Base-by-base conservation (phyloP, 2,888 invertebrate genomes). In the Opisthograptis luteolata region DNA sequence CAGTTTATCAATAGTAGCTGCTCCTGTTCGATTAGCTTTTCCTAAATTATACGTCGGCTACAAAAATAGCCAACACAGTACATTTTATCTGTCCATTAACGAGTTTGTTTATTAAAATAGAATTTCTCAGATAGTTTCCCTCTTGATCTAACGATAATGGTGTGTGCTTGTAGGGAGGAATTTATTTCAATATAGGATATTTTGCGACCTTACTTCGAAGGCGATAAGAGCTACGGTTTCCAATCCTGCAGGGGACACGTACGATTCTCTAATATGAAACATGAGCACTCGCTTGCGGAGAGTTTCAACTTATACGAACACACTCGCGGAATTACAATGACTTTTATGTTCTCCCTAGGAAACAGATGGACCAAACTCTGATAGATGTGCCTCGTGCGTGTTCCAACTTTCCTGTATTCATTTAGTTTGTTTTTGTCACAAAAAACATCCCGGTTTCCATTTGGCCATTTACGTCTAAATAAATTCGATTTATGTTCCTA, bases 271-370 rank as follows among this genome's bases (percentile, higher is more conserved):
- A 73, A 70, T 70, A 71, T 61, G 68, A 76, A 60, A 70, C 66
- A 56, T 54, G 44, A 51, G 56, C 51, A 62, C 56, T 59, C 36
- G 22, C 36, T 47, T 43, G 47, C 61, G 62, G 67, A 69, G 76
- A 68, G 71, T 67, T 68, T 66, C 68, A 69, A 70, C 67, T 66
- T 69, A 66, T 64, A 66, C 55, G 58, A 41, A 55, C 44, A 64
- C 75, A 61, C 70, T 58, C 66, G 52, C 66, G 66, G 80, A 76
- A 81, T 80, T 63, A 73, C 72, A 81, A 81, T 80, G 60, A 73
- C 60, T 63, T 62, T 62, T 54, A 59, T 50, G 55, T 64, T 58
- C 56, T 57, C 48, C 47, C 54, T 46, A 47, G 28, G 45, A 56
- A 49, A 56, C 44, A 56, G 45, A 57, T 49, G 49, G 49, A 51